phyloP scores from a whole-genome alignment of 2,888 invertebrate species.

The Tethea ocularis region DNA sequence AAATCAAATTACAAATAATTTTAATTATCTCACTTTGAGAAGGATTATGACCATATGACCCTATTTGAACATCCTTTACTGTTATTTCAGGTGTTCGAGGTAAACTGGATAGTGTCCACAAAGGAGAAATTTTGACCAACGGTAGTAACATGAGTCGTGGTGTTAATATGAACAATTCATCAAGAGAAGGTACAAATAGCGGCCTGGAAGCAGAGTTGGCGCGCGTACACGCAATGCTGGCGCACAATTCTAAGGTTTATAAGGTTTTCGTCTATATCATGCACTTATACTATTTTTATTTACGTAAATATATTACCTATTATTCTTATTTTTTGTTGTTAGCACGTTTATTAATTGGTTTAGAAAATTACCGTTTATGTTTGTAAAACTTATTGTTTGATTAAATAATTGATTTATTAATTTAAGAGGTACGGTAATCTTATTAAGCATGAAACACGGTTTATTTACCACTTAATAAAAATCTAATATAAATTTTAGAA shows the following conservation, averaged over 20 bases:
- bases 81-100: constrained; percentile 64
- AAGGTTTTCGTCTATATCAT: constrained; percentile 85
- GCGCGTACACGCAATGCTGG: constrained; percentile 92
- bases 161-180: constrained; percentile 18
- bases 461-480: not conserved
- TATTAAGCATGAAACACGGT: not conserved
- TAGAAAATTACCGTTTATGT: not conserved
- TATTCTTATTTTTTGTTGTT: not conserved
- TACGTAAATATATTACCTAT: constrained; percentile 17
- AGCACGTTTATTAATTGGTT: not conserved
- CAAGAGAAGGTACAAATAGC: constrained; percentile 27
- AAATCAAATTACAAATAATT: too few relatives aligned
- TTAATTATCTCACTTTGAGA: too few relatives aligned
- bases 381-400: not conserved
- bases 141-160: constrained; percentile 12
- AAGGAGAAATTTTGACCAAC: constrained; percentile 36
- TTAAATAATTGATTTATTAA: not conserved
- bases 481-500: not conserved
- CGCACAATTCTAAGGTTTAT: constrained; percentile 95
- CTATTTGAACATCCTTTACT: not conserved
- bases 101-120: constrained; percentile 62
- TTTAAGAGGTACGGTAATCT: not conserved
- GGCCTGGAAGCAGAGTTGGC: constrained; percentile 91
- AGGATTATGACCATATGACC: too few relatives aligned
- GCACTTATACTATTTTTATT: constrained; percentile 68